A percentile compares a stretch with the other conserved stretches of the same genome.
phyloP scores from a whole-genome alignment of 2,888 invertebrate genomes.

The Drosophila atroscutellata region DNA sequence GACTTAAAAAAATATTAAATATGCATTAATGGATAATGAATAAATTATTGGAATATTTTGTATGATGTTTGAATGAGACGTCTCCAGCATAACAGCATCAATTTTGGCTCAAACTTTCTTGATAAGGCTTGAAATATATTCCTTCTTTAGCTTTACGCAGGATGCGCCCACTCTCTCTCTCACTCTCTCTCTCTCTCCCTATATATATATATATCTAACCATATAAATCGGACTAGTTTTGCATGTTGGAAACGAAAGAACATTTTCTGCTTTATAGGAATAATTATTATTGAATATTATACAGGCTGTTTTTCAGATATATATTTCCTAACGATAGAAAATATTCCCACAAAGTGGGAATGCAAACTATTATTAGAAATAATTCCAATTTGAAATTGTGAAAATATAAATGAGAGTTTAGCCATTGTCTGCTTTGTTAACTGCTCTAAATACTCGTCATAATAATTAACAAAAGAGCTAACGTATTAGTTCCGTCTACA shows the following conservation, averaged over 20 bases:
- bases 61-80: background rate
- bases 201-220: background rate
- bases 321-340: background rate
- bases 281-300: background rate
- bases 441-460: background rate
- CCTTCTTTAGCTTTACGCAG: background rate
- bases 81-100: background rate
- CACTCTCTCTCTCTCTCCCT: fast-evolving
- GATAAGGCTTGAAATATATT: background rate
- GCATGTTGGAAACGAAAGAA: background rate
- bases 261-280: background rate
- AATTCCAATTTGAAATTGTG: background rate
- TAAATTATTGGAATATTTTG: background rate
- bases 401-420: background rate
- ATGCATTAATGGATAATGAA: conserved; percentile 1
- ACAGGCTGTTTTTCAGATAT: background rate
- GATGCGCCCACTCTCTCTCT: background rate
- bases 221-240: background rate
- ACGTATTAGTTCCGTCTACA: background rate
- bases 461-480: background rate
- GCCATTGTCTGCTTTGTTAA: background rate
- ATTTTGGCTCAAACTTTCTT: background rate
- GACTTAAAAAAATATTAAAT: conserved; percentile 2
- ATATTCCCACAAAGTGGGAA: background rate
- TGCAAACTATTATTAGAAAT: background rate